These are phyloP conservation scores for Coptotermes formosanus DNA, from an alignment of 1,140 invertebrate species.

Conservation along the genomic window DNA sequence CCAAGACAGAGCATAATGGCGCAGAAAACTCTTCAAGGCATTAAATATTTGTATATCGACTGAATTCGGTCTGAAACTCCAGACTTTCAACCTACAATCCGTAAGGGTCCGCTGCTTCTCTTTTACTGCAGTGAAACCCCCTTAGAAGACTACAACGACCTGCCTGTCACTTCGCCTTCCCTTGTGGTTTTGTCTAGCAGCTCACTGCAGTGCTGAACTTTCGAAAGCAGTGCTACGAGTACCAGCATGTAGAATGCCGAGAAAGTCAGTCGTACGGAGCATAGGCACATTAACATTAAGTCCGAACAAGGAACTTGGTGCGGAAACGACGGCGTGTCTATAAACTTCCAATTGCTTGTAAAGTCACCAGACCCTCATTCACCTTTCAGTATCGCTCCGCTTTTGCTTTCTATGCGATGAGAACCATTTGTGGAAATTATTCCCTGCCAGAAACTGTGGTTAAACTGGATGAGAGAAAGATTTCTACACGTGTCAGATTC, in stretches of 20 bases:
- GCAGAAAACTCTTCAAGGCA: too few relatives aligned
- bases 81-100: too few relatives aligned
- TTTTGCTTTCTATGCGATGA: background rate
- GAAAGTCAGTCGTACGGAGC: background rate
- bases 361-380: background rate
- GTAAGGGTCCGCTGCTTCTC: too few relatives aligned
- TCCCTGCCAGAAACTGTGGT: background rate
- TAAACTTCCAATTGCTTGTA: too few relatives aligned
- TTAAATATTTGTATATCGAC: too few relatives aligned
- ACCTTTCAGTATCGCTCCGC: background rate
- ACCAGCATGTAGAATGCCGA: background rate
- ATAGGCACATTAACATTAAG: too few relatives aligned
- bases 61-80: too few relatives aligned
- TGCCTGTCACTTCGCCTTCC: background rate
- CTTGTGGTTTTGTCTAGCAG: background rate
- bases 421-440: background rate
- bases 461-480: background rate
- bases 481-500: background rate
- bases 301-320: background rate
- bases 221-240: background rate
- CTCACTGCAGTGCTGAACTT: background rate
- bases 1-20: too few relatives aligned
- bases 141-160: too few relatives aligned
- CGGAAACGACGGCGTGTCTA: background rate
- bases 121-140: too few relatives aligned